Percentiles rank a stretch among this genome's conserved stretches.
phyloP scores from a whole-genome alignment of 2,888 invertebrate species.

The Meghimatium bilineatum region DNA sequence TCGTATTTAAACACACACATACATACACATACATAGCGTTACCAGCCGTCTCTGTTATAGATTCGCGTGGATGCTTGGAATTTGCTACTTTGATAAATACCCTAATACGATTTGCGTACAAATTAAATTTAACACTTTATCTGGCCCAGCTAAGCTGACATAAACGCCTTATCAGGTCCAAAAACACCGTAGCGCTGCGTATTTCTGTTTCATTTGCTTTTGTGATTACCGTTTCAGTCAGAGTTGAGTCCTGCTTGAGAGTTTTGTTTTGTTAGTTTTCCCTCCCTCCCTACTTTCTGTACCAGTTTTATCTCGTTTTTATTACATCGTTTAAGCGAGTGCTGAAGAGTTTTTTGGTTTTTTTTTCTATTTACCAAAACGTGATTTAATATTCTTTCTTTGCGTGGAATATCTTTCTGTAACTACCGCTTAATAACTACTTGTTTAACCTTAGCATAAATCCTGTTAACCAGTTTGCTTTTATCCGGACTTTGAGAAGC shows the following conservation, averaged over 20 bases:
- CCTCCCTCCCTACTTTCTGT: not conserved
- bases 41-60: not conserved
- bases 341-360: not conserved
- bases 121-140: conserved; percentile 48
- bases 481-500: not conserved
- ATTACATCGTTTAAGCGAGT: not conserved
- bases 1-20: not conserved
- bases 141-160: conserved; percentile 35
- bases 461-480: conserved; percentile 8
- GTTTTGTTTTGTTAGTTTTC: conserved; percentile 19
- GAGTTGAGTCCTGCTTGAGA: conserved; percentile 22
- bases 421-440: conserved; percentile 24
- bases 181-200: conserved; percentile 20
- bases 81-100: conserved; percentile 35
- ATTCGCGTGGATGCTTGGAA: conserved; percentile 23
- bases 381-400: conserved; percentile 13
- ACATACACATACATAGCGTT: not conserved
- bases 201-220: conserved; percentile 34
- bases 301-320: not conserved
- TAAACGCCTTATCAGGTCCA: conserved; percentile 39
- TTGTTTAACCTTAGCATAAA: conserved; percentile 17
- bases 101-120: conserved; percentile 44
- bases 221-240: conserved; percentile 33
- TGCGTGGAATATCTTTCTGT: not conserved
- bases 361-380: not conserved